phyloP scores from a whole-genome alignment of 2,797 vertebrate species.

The Trachurus trachurus region DNA sequence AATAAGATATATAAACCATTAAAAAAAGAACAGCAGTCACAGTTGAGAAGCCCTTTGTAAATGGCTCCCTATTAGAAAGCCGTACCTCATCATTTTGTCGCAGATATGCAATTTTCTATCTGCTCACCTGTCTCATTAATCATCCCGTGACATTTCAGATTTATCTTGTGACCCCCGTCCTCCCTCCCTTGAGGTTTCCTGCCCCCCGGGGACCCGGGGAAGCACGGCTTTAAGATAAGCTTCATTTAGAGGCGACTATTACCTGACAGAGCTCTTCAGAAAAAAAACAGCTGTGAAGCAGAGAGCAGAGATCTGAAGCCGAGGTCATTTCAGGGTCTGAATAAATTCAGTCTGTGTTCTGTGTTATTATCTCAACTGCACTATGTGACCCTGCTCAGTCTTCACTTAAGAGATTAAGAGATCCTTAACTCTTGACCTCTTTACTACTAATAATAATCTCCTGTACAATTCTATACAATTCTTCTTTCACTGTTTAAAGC shows the following conservation, averaged over 20 bases:
- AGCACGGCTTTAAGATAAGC: neutral
- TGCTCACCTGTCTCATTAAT: neutral
- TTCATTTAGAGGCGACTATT: neutral
- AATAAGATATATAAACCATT: too few species aligned
- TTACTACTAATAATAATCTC: too few species aligned
- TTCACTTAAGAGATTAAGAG: too few species aligned
- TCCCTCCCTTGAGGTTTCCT: neutral
- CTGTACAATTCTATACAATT: too few species aligned
- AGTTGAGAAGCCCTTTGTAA: neutral
- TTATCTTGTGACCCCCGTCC: neutral
- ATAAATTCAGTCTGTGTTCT: neutral
- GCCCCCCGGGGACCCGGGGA: neutral
- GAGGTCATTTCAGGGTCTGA: neutral
- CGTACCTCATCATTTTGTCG: neutral
- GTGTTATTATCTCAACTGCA: neutral
- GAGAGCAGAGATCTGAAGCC: neutral
- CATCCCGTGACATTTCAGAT: neutral
- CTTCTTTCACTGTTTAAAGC: too few species aligned
- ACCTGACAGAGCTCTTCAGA: neutral
- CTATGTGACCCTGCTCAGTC: neutral
- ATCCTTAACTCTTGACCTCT: too few species aligned
- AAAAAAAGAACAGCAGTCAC: neutral
- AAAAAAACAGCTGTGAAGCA: neutral
- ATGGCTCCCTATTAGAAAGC: too few species aligned
- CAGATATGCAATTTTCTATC: neutral